Base-by-base conservation (phyloP, 2,797 vertebrate species). In the Pteronotus mesoamericanus region DNA sequence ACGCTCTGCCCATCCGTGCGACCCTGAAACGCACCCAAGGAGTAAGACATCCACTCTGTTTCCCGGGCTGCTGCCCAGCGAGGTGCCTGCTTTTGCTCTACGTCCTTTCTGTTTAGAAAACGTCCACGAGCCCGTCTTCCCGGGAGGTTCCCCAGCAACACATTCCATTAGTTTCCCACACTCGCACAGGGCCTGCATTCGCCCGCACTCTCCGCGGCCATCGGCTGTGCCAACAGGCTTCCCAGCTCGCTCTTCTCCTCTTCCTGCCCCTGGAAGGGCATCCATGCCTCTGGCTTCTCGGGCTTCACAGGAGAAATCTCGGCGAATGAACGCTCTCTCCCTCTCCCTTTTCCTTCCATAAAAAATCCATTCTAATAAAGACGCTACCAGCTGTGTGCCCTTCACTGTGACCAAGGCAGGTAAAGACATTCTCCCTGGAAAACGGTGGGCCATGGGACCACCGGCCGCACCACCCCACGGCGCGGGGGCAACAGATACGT, bases 261-360 rank as follows among this genome's bases (percentile, higher is more conserved):
- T 14, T 34, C 46, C 26, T 12, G n/a, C 4, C 6, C n/a, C n/a
- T n/a, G n/a, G n/a, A n/a, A n/a, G n/a, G n/a, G n/a, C n/a, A n/a
- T n/a, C n/a, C n/a, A n/a, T n/a, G n/a, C n/a, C 46, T 55, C 22
- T 1, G n/a, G 72, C 21, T 6, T 72, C 39, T 3, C 0, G 1
- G 29, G 51, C 15, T 18, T 46, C 11, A 29, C 37, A 29, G 0
- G 46, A 37, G 69, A 59, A 22, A 29, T 57, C 22, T 29, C 10
- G 1, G 57, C 26, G 57, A 11, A 9, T 22, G 46, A 6, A 16
- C 3, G 2, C 64, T n/a, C 61, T 29, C 53, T 26, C 59, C 12
- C 12, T 29, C 11, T 8, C 7, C 11, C 1, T n/a, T 59, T 86
- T 10, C 55, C n/a, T 68, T 44, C 24, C 39, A 14, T 11, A 83